These are phyloP conservation scores for Morelia viridis DNA, from an alignment of 2,797 vertebrate genomes.

Conservation along the genomic window DNA sequence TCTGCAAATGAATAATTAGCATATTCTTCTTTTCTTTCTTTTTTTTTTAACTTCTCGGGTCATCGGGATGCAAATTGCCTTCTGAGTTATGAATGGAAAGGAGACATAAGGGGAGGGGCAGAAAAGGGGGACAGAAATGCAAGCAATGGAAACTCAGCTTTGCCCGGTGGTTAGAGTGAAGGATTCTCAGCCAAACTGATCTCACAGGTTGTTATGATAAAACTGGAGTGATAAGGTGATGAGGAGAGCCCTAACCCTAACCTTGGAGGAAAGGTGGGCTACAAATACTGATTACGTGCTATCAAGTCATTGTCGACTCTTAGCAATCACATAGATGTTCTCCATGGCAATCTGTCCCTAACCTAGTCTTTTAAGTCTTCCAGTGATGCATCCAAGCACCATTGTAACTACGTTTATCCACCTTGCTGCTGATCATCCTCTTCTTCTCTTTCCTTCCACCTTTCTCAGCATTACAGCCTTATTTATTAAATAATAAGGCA, in stretches of 20 bases:
- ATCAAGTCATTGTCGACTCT: neutral
- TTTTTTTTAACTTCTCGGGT: neutral
- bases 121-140: neutral
- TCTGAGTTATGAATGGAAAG: neutral
- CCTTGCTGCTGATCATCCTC: neutral
- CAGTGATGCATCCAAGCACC: neutral
- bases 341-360: neutral
- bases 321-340: neutral
- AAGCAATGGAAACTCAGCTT: neutral
- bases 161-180: neutral
- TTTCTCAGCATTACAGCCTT: neutral
- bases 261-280: neutral
- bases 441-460: neutral
- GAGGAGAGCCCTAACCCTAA: neutral
- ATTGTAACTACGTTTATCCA: neutral
- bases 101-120: neutral
- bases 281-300: neutral
- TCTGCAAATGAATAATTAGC: neutral
- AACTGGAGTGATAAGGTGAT: neutral
- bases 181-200: neutral
- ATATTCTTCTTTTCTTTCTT: neutral
- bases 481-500: neutral
- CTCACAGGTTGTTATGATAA: neutral
- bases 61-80: neutral
- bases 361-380: neutral